These are phyloP conservation scores for Eidolon dupreanum DNA, from an alignment of 2,797 vertebrate species.

Conservation along the genomic window DNA sequence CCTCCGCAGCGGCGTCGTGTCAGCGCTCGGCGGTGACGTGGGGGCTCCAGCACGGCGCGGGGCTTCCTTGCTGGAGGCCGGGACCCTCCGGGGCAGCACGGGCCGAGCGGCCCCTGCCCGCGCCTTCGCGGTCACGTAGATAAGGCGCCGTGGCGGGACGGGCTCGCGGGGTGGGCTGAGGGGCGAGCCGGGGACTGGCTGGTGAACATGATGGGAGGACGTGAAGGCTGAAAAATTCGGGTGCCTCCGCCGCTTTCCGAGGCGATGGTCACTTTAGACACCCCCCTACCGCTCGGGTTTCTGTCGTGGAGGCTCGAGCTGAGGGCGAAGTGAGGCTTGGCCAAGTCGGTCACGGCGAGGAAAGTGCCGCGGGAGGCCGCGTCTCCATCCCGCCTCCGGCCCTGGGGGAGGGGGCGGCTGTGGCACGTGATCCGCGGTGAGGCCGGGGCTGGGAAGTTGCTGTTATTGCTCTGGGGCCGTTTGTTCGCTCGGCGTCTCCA, in stretches of 20 bases:
- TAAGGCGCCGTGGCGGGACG: not conserved
- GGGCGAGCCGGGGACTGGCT: not conserved
- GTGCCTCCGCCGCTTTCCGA: not conserved
- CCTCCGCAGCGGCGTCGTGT: not conserved
- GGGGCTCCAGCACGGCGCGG: not conserved
- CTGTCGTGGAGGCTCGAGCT: not conserved
- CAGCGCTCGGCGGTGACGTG: too few relatives aligned
- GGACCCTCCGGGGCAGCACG: not conserved
- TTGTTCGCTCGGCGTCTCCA: not conserved
- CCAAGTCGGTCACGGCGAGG: not conserved
- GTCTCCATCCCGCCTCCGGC: not conserved
- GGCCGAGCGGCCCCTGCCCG: not conserved
- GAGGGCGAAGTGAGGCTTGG: not conserved
- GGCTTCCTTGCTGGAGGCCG: not conserved
- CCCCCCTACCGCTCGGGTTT: not conserved
- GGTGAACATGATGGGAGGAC: not conserved
- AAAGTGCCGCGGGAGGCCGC: not conserved
- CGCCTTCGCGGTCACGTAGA: constrained; percentile 29
- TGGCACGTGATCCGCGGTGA: constrained; percentile 16
- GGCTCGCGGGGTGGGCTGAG: not conserved
- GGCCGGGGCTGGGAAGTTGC: not conserved
- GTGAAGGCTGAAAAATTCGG: not conserved
- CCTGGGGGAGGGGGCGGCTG: constrained; percentile 33
- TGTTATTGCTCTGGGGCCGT: not conserved
- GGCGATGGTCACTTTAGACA: not conserved